Conservation (phyloP, 2,113 vertebrate genomes). For the Mus spicilegus region DNA sequence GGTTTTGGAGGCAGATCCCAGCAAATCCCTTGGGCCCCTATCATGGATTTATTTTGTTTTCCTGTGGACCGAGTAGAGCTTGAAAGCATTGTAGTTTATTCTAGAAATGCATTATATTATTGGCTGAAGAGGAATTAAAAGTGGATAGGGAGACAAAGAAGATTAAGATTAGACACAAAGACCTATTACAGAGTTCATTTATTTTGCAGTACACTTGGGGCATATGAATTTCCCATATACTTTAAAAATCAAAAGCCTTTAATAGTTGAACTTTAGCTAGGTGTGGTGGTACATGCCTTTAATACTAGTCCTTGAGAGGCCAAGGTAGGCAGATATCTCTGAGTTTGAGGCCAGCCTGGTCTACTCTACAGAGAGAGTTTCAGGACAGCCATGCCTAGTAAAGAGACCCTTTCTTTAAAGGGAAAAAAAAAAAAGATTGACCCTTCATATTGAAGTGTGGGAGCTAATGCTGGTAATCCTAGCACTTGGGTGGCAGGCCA, state of each 20-base stretch:
- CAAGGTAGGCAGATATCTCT: neutral
- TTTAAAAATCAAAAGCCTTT: slow-evolving; percentile 28
- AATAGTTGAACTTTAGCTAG: neutral
- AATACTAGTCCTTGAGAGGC: neutral
- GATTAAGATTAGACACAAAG: slow-evolving; percentile 50
- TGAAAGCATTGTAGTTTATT: slow-evolving; percentile 69
- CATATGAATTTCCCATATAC: slow-evolving; percentile 37
- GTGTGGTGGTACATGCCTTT: neutral
- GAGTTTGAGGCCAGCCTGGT: neutral
- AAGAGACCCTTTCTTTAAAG: neutral
- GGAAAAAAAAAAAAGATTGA: neutral
- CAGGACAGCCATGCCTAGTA: neutral
- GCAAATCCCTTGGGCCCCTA: slow-evolving; percentile 56
- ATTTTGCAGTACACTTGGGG: slow-evolving; percentile 37
- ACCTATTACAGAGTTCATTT: slow-evolving; percentile 50
- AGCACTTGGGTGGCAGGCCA: neutral
- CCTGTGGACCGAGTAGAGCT: slow-evolving; percentile 55
- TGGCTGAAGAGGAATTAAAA: slow-evolving; percentile 38
- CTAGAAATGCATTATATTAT: slow-evolving; percentile 65
- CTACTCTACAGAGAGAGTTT: neutral
- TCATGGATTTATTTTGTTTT: slow-evolving; percentile 76
- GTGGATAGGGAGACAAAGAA: slow-evolving; percentile 32
- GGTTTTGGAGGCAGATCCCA: slow-evolving; percentile 50
- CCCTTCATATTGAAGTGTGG: neutral
- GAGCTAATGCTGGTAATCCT: neutral